phyloP scores from a whole-genome alignment of 1,140 invertebrate genomes.

The Tenebrio molitor region DNA sequence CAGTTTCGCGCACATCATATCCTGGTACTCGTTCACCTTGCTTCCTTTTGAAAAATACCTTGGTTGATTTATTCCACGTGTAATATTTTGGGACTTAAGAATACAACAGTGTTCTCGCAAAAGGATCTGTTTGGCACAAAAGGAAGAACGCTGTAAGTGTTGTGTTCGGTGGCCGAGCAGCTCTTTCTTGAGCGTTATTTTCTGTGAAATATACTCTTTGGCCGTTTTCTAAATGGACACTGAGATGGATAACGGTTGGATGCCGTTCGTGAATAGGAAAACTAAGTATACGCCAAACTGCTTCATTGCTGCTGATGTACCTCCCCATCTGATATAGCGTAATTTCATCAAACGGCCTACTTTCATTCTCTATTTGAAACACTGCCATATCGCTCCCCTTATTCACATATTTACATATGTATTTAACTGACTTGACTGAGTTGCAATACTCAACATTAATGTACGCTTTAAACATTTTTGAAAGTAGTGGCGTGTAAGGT shows the following conservation, averaged over 20 bases:
- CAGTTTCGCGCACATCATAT: background rate
- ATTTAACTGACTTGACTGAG: slow-evolving; percentile 69
- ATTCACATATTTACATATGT: slow-evolving; percentile 61
- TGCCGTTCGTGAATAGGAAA: slow-evolving; percentile 64
- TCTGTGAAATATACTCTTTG: slow-evolving; percentile 57
- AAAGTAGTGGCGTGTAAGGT: slow-evolving; percentile 64
- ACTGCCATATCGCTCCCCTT: slow-evolving; percentile 62
- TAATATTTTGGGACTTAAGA: slow-evolving; percentile 64
- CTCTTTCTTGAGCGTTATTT: slow-evolving; percentile 47
- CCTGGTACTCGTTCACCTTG: slow-evolving; percentile 52
- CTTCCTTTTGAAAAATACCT: slow-evolving; percentile 11
- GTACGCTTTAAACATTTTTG: slow-evolving; percentile 62
- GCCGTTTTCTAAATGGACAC: slow-evolving; percentile 62
- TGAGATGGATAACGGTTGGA: slow-evolving; percentile 62
- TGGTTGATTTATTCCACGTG: slow-evolving; percentile 61
- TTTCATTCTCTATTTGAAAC: slow-evolving; percentile 58
- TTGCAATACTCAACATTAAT: slow-evolving; percentile 65
- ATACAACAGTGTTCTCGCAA: slow-evolving; percentile 65
- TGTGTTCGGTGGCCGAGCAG: slow-evolving; percentile 53
- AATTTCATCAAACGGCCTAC: slow-evolving; percentile 65
- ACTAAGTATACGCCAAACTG: slow-evolving; percentile 64
- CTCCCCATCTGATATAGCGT: slow-evolving; percentile 58
- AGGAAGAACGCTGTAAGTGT: slow-evolving; percentile 59
- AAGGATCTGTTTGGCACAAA: slow-evolving; percentile 51
- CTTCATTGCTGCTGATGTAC: slow-evolving; percentile 62